Base-by-base conservation (phyloP, 2,888 invertebrate species). In the Coenonympha arcania region DNA sequence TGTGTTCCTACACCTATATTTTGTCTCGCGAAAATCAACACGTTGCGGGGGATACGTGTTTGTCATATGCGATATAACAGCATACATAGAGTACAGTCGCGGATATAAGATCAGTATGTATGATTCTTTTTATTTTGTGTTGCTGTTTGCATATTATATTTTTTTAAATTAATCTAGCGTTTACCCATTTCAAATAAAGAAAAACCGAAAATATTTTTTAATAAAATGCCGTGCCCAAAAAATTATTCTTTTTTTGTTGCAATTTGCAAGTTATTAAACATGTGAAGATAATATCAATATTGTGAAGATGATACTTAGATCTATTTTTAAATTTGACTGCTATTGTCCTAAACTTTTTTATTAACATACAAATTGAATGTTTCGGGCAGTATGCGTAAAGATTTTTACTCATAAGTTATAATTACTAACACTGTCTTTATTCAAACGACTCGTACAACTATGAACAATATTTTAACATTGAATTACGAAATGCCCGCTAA, bases 61-160 rank as follows among this genome's bases (percentile, higher is more conserved):
- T 31, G 24, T 50, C 37, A 39, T 39, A 48, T 42, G 42, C 48
- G 42, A 42, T 48, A 42, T 48, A 44, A 34, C n/a, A 24, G 44
- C 44, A 44, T 24, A 44, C 22, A 44, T 24, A 30, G 33, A 22
- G 44, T 34, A 44, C 44, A 44, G 44, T 44, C 44, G 33, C 5
- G 33, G 9, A 44, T 16, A 34, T 34, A 44, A 34, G 13, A 43
- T 31, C 43, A 43, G 43, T 41, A 41, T 28, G 30, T 41, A 41
- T 30, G 28, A 28, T 19, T 5, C 18, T 3, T 5, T 28, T 30
- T 41, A 41, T 41, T 41, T 19, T 39, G 22, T 24, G 5, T 13
- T 1, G 9, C 24, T 15, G 22, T 30, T 18, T 19, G 19, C 19
- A 16, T 40, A 26, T n/a, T 5, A 19, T 19, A 5, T 19, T 41